These are phyloP conservation scores for Rotaria magnacalcarata DNA, from an alignment of 2,888 invertebrate genomes.

Conservation along the genomic window DNA sequence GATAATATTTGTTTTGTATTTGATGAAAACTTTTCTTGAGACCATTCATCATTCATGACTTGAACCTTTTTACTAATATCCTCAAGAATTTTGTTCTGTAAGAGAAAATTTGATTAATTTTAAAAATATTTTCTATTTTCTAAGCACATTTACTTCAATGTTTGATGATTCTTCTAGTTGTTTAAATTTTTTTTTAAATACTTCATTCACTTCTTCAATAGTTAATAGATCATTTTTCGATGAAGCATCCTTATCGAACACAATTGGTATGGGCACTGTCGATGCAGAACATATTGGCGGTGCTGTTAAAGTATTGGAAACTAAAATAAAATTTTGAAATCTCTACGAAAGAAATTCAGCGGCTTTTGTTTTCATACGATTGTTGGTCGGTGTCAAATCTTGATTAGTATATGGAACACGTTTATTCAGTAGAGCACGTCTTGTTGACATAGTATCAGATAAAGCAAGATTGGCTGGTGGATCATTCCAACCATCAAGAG, in stretches of 20 bases:
- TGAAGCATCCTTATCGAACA: neutral
- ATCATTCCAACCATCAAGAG: neutral
- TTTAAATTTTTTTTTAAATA: neutral
- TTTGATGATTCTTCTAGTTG: conserved; percentile 24
- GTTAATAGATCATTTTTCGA: neutral
- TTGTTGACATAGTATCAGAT: conserved; percentile 10
- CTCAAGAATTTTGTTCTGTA: conserved; percentile 25
- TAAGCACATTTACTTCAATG: neutral
- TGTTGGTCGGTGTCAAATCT: neutral
- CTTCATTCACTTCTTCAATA: conserved; percentile 8
- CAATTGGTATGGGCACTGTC: neutral
- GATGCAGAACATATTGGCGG: neutral
- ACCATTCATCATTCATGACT: neutral
- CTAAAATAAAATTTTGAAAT: neutral
- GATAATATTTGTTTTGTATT: conserved; percentile 15
- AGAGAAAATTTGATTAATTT: neutral
- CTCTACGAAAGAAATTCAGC: no score
- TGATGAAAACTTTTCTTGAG: neutral
- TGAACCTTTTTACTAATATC: conserved; percentile 12
- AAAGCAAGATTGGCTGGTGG: neutral
- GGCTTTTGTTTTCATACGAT: neutral
- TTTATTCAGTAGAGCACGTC: conserved; percentile 13
- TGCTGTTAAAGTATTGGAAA: neutral
- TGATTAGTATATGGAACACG: conserved; percentile 14
- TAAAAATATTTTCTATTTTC: neutral